These are phyloP conservation scores for Dryobates pubescens DNA, from an alignment of 2,797 vertebrate genomes.

Conservation along the genomic window DNA sequence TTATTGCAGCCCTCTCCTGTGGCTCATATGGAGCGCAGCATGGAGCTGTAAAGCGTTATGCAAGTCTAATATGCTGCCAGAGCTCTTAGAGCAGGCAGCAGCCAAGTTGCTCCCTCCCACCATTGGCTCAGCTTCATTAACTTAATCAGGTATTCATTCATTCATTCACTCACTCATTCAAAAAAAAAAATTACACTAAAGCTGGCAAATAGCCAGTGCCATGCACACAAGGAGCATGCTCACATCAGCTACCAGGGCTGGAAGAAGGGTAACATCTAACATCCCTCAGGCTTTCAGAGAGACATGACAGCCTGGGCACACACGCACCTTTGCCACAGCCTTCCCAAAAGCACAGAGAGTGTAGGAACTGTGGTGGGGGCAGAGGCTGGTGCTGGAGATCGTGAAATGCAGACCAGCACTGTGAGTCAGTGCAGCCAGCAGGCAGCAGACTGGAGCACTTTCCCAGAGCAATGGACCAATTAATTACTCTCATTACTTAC, in stretches of 20 bases:
- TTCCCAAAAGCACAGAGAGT: not conserved
- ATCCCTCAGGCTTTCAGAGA: not conserved
- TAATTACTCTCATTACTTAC: not conserved
- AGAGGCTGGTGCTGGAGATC: accelerated
- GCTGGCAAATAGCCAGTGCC: slow-evolving; percentile 80
- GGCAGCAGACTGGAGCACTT: not conserved
- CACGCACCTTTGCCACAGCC: not conserved
- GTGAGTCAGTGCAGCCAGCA: not conserved
- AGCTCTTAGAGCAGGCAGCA: slow-evolving; percentile 78
- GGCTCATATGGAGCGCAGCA: slow-evolving; percentile 82
- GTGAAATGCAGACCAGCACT: accelerated
- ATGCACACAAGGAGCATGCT: slow-evolving; percentile 66
- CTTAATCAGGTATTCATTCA: slow-evolving; percentile 94
- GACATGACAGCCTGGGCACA: not conserved
- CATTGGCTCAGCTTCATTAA: slow-evolving; percentile 84
- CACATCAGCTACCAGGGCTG: not conserved
- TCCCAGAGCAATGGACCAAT: not conserved
- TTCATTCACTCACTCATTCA: slow-evolving; percentile 84
- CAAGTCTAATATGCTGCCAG: slow-evolving; percentile 85
- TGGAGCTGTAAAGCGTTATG: slow-evolving; percentile 80
- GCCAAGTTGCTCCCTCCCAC: slow-evolving; percentile 84
- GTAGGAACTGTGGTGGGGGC: not conserved
- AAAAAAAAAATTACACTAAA: slow-evolving; percentile 77
- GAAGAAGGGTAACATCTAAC: not conserved
- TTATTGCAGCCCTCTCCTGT: slow-evolving; percentile 68